Evolutionary conservation across 2,113 vertebrate species (phyloP).

Genomic region (Tinamus guttatus): DNA sequence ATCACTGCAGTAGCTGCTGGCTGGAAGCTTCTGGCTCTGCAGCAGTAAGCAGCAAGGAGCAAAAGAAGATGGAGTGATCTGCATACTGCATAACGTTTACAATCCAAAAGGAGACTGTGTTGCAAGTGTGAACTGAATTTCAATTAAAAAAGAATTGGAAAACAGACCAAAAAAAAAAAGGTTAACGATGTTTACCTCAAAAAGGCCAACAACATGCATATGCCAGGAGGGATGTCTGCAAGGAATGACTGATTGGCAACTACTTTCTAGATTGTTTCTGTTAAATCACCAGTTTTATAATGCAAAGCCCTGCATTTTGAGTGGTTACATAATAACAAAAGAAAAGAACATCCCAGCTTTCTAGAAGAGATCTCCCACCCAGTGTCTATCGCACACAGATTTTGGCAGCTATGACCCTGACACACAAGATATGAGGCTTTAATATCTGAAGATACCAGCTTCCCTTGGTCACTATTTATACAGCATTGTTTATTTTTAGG

Average conservation of each 20-base stretch:
- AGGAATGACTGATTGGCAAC: conserved; percentile 47
- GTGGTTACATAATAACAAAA: not conserved
- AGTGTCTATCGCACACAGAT: not conserved
- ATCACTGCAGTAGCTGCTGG: conserved; percentile 33
- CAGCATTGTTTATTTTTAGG: conserved; percentile 2
- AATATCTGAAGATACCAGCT: not conserved
- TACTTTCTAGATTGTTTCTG: not conserved
- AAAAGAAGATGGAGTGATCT: conserved; percentile 36
- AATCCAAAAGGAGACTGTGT: conserved; percentile 14
- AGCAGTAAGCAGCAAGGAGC: not conserved
- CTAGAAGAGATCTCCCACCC: not conserved
- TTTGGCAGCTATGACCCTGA: not conserved
- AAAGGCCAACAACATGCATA: conserved; percentile 1
- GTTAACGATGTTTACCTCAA: conserved; percentile 38
- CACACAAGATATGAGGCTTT: not conserved
- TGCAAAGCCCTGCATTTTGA: not conserved
- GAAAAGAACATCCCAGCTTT: not conserved
- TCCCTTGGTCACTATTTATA: not conserved
- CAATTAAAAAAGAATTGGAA: conserved; percentile 1
- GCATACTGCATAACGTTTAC: conserved; percentile 10
- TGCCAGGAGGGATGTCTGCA: not conserved
- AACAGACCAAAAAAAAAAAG: not conserved
- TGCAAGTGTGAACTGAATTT: conserved; percentile 45
- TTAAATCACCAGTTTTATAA: conserved; percentile 14
- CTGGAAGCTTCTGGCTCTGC: conserved; percentile 45